These are phyloP conservation scores for Limnephilus marmoratus DNA, from an alignment of 2,888 invertebrate species.

Conservation along the genomic window DNA sequence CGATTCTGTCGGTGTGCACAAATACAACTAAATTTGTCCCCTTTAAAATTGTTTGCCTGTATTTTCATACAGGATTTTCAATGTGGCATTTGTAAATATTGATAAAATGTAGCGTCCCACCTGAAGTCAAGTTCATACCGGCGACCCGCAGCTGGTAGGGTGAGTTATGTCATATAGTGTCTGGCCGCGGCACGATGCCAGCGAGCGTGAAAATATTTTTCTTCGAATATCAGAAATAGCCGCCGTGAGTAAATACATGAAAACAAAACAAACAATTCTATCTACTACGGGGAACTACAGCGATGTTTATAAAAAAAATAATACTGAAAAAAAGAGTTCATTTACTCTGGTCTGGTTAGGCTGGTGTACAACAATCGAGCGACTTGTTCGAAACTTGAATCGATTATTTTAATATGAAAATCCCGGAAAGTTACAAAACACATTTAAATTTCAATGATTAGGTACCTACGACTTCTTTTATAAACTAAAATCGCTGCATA, in stretches of 20 bases:
- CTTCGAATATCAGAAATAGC: conserved; percentile 25
- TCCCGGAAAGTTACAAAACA: too few species aligned
- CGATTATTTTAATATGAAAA: too few species aligned
- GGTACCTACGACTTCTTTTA: too few species aligned
- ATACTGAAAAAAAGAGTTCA: too few species aligned
- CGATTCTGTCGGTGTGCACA: too few species aligned
- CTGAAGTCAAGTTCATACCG: conserved; percentile 32
- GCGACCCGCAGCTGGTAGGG: background rate
- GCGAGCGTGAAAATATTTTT: conserved; percentile 11
- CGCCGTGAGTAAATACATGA: conserved; percentile 30
- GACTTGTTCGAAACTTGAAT: too few species aligned
- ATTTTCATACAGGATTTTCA: background rate
- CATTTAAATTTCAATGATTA: too few species aligned
- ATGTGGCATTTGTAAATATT: conserved; percentile 10
- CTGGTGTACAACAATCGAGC: too few species aligned
- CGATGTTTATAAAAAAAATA: background rate
- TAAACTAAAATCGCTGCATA: too few species aligned
- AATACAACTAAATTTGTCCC: too few species aligned
- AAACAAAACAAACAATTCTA: conserved; percentile 26
- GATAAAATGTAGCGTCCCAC: conserved; percentile 13
- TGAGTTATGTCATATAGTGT: conserved; percentile 13
- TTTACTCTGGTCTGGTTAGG: too few species aligned
- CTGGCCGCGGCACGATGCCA: conserved; percentile 13
- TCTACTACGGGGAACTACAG: background rate
- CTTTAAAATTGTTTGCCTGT: background rate